These are phyloP conservation scores for Cerastoderma edule DNA, from an alignment of 2,888 invertebrate species.

Conservation along the genomic window DNA sequence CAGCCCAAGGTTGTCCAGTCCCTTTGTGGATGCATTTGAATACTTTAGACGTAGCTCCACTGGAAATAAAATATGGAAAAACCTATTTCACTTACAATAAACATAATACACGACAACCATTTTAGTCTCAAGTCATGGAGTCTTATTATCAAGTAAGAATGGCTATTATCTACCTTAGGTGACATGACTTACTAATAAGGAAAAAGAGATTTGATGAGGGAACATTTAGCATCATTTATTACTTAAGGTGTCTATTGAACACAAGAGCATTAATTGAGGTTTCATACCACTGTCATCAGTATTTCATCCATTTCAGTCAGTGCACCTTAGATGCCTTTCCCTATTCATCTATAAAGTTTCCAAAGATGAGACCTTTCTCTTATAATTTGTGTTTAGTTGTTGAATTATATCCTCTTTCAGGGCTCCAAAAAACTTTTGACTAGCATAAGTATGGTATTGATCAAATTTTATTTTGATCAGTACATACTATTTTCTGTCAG, in stretches of 20 bases:
- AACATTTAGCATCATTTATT: background rate
- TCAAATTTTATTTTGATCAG: too few relatives aligned
- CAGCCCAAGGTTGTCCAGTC: constrained; percentile 76
- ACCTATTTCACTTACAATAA: background rate
- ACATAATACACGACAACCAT: background rate
- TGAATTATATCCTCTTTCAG: too few relatives aligned
- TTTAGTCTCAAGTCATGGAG: background rate
- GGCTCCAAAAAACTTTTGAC: too few relatives aligned
- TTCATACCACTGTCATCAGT: too few relatives aligned
- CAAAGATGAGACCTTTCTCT: too few relatives aligned
- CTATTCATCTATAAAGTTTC: too few relatives aligned
- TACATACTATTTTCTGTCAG: too few relatives aligned
- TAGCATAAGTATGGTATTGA: too few relatives aligned
- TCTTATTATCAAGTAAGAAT: background rate
- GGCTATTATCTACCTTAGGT: background rate
- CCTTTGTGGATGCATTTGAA: constrained; percentile 78
- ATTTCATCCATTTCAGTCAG: too few relatives aligned
- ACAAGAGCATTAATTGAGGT: too few relatives aligned
- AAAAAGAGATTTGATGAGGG: background rate
- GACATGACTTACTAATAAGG: background rate
- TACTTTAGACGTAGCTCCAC: constrained; percentile 81
- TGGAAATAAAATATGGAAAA: constrained; percentile 51
- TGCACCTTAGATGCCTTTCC: too few relatives aligned
- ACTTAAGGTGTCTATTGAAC: background rate
- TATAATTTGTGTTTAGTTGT: too few relatives aligned